phyloP scores from a whole-genome alignment of 2,888 invertebrate genomes.

The Ectropis crepuscularia region DNA sequence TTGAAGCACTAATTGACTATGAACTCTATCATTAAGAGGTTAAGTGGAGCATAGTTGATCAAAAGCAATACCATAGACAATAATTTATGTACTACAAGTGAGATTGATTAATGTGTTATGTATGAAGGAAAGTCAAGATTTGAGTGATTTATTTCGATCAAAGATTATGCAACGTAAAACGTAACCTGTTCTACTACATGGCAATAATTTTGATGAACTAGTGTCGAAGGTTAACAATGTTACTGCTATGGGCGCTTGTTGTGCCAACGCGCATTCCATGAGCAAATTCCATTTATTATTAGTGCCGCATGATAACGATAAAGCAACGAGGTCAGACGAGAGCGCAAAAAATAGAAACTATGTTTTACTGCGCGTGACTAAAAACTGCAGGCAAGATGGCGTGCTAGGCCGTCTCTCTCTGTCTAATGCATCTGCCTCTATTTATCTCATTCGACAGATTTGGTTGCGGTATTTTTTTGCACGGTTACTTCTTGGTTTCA shows the following conservation, averaged over 20 bases:
- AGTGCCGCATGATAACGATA: slow-evolving; percentile 80
- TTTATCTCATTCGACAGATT: slow-evolving; percentile 61
- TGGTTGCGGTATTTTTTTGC: slow-evolving; percentile 71
- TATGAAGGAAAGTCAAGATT: slow-evolving; percentile 14
- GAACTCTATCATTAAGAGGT: slow-evolving; percentile 73
- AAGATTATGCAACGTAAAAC: slow-evolving; percentile 47
- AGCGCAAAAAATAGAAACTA: slow-evolving; percentile 83
- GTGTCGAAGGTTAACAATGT: slow-evolving; percentile 69
- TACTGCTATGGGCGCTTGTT: slow-evolving; percentile 58
- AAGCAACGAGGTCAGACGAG: slow-evolving; percentile 81
- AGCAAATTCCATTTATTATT: slow-evolving; percentile 76
- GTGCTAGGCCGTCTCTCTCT: slow-evolving; percentile 66
- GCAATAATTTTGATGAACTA: slow-evolving; percentile 62
- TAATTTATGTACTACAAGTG: slow-evolving; percentile 49
- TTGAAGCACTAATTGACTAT: slow-evolving; percentile 73
- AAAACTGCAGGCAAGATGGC: slow-evolving; percentile 79
- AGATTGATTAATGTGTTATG: slow-evolving; percentile 44
- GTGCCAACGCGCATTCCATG: slow-evolving; percentile 62
- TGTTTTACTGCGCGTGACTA: slow-evolving; percentile 80
- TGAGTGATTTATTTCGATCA: slow-evolving; percentile 27
- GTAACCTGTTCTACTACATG: slow-evolving; percentile 45
- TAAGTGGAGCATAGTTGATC: slow-evolving; percentile 68
- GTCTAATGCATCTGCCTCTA: slow-evolving; percentile 47
- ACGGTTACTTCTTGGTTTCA: slow-evolving; percentile 56
- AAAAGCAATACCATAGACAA: slow-evolving; percentile 54